phyloP scores from a whole-genome alignment of 2,797 vertebrate genomes.

The Toxotes lorentzi region DNA sequence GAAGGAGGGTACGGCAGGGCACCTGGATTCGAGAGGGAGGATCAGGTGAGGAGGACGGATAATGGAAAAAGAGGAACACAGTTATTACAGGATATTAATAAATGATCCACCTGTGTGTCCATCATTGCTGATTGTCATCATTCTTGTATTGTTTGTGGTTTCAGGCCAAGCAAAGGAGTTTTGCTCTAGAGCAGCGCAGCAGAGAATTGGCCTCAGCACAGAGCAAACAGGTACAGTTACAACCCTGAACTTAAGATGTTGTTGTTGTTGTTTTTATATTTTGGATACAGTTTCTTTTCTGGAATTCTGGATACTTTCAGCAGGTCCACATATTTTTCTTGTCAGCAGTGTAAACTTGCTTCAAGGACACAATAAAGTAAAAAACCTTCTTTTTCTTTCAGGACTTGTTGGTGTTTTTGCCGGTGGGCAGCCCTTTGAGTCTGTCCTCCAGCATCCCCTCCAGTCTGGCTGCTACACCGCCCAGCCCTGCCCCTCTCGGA shows the following conservation, averaged over 20 bases:
- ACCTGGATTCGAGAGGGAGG: slow-evolving; percentile 97
- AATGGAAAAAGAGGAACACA: neutral
- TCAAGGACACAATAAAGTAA: neutral
- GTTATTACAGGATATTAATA: slow-evolving; percentile 20
- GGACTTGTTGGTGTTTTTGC: slow-evolving; percentile 95
- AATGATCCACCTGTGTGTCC: neutral
- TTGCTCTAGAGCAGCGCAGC: slow-evolving; percentile 91
- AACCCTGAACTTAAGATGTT: neutral
- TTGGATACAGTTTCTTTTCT: neutral
- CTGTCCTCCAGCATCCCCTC: slow-evolving; percentile 98
- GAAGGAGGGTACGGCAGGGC: slow-evolving; percentile 94
- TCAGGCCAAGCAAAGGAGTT: slow-evolving; percentile 93
- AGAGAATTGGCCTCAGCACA: slow-evolving; percentile 91
- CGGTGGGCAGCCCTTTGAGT: slow-evolving; percentile 95
- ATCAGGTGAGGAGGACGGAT: slow-evolving; percentile 89
- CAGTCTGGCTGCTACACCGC: slow-evolving; percentile 96
- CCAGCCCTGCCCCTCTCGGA: slow-evolving; percentile 92
- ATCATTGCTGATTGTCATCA: neutral
- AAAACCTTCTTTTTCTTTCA: slow-evolving; percentile 67
- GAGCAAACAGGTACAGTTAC: slow-evolving; percentile 92
- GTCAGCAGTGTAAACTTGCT: neutral
- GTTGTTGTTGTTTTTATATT: neutral
- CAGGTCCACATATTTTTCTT: neutral
- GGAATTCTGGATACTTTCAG: neutral
- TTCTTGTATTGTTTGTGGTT: slow-evolving; percentile 37